phyloP scores from a whole-genome alignment of 2,888 invertebrate species.

The Lasioglossum zephyrum region DNA sequence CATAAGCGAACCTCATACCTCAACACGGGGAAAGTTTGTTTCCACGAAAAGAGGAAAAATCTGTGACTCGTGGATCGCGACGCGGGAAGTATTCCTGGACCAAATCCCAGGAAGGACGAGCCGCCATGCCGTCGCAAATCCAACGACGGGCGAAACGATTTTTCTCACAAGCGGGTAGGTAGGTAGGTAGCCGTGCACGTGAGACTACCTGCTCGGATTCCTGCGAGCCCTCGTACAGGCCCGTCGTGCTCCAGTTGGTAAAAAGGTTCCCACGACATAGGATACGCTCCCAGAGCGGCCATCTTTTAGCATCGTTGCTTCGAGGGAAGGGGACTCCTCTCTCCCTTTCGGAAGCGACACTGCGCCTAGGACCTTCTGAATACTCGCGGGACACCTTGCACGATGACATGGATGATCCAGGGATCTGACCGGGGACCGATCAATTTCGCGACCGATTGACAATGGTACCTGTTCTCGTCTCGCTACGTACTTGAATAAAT shows the following conservation, averaged over 20 bases:
- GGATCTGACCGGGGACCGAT: conserved; percentile 36
- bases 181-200: conserved; percentile 72
- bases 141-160: conserved; percentile 71
- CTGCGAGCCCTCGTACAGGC: conserved; percentile 64
- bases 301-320: conserved; percentile 72
- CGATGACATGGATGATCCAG: conserved; percentile 2
- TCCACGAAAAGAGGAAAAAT: not conserved
- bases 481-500: not conserved
- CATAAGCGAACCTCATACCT: too few relatives aligned
- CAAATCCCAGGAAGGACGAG: conserved; percentile 67
- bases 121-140: conserved; percentile 72
- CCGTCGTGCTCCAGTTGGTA: conserved; percentile 82
- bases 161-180: conserved; percentile 74
- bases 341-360: conserved; percentile 52
- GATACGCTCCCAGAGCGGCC: conserved; percentile 74
- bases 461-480: conserved; percentile 43
- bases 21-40: not conserved
- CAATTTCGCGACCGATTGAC: conserved; percentile 35
- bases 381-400: conserved; percentile 49
- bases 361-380: conserved; percentile 42
- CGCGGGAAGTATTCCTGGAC: conserved; percentile 39
- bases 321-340: conserved; percentile 52
- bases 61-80: not conserved
- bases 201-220: conserved; percentile 80
- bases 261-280: conserved; percentile 83